A percentile compares a stretch with the other conserved stretches of the same genome.
Conservation (phyloP, 2,797 vertebrate genomes). For the Danio kyathit region DNA sequence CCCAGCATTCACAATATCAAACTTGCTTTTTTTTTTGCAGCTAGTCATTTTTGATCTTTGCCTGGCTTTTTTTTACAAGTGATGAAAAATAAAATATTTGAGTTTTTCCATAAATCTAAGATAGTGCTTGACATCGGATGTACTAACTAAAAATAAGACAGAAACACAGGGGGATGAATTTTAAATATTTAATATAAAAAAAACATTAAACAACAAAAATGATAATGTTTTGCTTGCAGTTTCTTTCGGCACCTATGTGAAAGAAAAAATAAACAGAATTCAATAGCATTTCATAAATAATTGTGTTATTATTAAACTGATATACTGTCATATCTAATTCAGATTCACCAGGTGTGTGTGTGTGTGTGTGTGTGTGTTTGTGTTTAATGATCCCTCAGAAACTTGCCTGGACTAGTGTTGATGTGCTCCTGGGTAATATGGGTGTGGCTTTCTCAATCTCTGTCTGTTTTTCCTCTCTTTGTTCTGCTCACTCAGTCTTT, state of each 20-base stretch:
- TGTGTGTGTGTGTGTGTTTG: slow-evolving; percentile 1
- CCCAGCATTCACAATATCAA: slow-evolving; percentile 46
- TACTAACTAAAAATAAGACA: neutral
- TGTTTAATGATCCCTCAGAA: slow-evolving; percentile 22
- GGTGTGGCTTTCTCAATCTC: slow-evolving; percentile 52
- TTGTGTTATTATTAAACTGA: neutral
- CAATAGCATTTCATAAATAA: neutral
- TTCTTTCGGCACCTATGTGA: slow-evolving; percentile 15
- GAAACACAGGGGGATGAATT: neutral
- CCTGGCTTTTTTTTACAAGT: too few relatives aligned
- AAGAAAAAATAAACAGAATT: neutral
- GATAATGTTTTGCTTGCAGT: neutral
- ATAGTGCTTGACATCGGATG: neutral
- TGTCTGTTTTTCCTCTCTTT: slow-evolving; percentile 13
- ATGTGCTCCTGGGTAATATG: slow-evolving; percentile 40
- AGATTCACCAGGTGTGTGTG: slow-evolving; percentile 17
- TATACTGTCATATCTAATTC: neutral
- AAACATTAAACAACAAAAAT: neutral
- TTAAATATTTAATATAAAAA: neutral
- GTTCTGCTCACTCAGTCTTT: neutral
- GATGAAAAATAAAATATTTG: too few relatives aligned
- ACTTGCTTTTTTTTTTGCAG: neutral
- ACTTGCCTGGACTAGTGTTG: slow-evolving; percentile 42
- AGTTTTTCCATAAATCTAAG: too few relatives aligned
- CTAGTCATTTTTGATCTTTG: neutral